These are phyloP conservation scores for Xylophagus ater DNA, from an alignment of 2,888 invertebrate species.

Conservation along the genomic window DNA sequence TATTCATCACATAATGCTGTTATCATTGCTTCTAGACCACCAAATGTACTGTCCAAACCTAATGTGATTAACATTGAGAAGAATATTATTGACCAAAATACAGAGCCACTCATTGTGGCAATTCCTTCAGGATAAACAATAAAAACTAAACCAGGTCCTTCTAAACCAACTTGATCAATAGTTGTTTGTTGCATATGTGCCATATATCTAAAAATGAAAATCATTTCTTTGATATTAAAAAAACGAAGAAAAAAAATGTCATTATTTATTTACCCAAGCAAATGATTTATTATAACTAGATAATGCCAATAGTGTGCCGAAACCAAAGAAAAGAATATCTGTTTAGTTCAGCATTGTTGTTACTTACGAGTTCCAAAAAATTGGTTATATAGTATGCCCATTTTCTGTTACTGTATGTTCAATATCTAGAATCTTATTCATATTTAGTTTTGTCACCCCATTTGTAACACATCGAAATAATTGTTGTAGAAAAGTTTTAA, in stretches of 20 bases:
- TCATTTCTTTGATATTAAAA: neutral
- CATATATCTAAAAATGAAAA: constrained; percentile 58
- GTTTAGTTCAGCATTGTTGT: no score
- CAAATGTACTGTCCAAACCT: constrained; percentile 83
- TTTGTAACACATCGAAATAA: no score
- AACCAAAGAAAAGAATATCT: constrained; percentile 87
- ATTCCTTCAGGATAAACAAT: constrained; percentile 94
- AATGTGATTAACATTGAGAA: constrained; percentile 92
- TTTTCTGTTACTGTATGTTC: no score
- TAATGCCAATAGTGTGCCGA: constrained; percentile 78
- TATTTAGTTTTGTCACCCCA: no score
- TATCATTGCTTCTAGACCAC: constrained; percentile 88
- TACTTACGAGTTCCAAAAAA: no score
- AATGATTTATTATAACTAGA: constrained; percentile 89
- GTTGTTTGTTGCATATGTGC: constrained; percentile 77
- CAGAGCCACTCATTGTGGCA: constrained; percentile 84
- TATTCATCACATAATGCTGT: constrained; percentile 92
- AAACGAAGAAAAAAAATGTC: neutral
- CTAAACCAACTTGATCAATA: constrained; percentile 75
- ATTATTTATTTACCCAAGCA: constrained; percentile 56
- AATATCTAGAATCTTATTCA: no score
- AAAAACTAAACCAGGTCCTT: constrained; percentile 78
- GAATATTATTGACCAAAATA: constrained; percentile 93
- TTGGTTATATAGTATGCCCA: no score
- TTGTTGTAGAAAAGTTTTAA: no score